phyloP scores from a whole-genome alignment of 2,797 vertebrate genomes.

The Heteromormyrus szaboi region DNA sequence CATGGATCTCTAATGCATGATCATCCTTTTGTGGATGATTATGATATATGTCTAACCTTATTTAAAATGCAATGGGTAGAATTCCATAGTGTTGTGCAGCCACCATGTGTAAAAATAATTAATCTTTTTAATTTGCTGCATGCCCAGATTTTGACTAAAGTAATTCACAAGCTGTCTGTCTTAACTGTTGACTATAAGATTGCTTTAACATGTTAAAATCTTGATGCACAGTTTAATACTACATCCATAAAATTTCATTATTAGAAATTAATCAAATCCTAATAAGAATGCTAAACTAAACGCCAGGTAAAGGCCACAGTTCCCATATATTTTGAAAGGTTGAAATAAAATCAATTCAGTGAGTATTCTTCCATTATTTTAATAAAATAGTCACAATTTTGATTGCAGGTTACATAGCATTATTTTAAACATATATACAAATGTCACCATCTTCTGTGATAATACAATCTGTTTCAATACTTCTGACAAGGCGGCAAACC shows the following conservation, averaged over 20 bases:
- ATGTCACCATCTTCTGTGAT: conserved; percentile 20
- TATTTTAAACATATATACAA: conserved; percentile 28
- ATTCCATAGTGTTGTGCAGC: not conserved
- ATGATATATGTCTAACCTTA: not conserved
- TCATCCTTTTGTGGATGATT: not conserved
- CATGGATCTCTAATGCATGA: not conserved
- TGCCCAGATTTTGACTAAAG: not conserved
- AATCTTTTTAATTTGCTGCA: not conserved
- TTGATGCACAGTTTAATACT: not conserved
- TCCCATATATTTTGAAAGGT: not conserved
- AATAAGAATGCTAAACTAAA: not conserved
- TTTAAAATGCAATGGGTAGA: not conserved
- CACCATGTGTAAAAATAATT: not conserved
- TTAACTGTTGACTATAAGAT: not conserved
- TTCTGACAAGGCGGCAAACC: conserved; percentile 10
- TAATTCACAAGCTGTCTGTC: not conserved
- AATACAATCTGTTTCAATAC: conserved; percentile 13
- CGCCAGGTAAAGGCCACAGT: not conserved
- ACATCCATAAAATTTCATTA: not conserved
- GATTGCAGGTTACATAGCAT: conserved; percentile 20
- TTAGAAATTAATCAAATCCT: not conserved
- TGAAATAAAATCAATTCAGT: not conserved
- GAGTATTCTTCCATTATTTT: conserved; percentile 20
- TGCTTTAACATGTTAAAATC: not conserved
- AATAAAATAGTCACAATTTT: conserved; percentile 32